Conservation (phyloP, 1,140 invertebrate species). For the Philotrypesis tridentata region DNA sequence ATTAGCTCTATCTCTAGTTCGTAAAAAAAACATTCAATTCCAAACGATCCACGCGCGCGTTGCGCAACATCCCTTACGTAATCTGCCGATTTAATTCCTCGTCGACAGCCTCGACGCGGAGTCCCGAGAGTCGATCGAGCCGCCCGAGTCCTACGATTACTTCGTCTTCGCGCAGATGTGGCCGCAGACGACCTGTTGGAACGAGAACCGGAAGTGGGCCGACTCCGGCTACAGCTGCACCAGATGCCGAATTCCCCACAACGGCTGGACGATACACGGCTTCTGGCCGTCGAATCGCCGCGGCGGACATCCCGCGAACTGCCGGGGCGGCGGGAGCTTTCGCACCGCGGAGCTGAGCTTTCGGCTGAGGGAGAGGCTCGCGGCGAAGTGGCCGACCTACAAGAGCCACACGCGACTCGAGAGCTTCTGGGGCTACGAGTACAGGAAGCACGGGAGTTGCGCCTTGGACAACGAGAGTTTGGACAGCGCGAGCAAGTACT, state of each 20-base stretch:
- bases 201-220: background rate
- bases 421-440: slow-evolving; percentile 9
- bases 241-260: background rate
- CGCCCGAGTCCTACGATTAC: background rate
- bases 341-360: background rate
- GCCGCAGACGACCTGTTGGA: slow-evolving; percentile 13
- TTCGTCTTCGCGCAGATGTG: slow-evolving; percentile 5
- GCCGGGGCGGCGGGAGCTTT: background rate
- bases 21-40: too few species aligned
- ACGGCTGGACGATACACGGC: slow-evolving; percentile 30
- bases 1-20: too few species aligned
- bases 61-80: background rate
- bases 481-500: background rate
- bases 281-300: slow-evolving; percentile 10
- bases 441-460: slow-evolving; percentile 4
- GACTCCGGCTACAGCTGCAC: background rate
- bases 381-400: background rate
- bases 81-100: too few species aligned
- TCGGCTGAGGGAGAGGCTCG: background rate
- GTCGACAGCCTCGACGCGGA: too few species aligned
- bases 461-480: background rate
- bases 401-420: background rate
- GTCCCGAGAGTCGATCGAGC: too few species aligned
- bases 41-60: too few species aligned
- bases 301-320: background rate